phyloP scores from a whole-genome alignment of 2,113 vertebrate species.

The Arvicanthis niloticus region DNA sequence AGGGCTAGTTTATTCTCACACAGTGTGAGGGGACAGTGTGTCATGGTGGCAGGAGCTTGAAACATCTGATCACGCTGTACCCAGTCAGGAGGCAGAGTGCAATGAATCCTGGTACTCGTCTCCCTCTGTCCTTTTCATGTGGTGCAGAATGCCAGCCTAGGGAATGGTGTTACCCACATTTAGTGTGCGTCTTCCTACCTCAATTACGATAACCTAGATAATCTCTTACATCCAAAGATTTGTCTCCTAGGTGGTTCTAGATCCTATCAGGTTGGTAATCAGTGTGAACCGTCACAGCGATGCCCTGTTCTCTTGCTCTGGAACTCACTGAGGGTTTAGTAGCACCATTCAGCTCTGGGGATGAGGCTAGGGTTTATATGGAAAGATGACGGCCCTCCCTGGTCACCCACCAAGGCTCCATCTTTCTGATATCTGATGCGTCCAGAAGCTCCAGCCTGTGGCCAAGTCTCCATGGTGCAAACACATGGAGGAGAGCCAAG shows the following conservation, averaged over 20 bases:
- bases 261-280: too few species aligned
- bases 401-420: background rate
- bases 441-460: background rate
- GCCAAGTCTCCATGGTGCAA: background rate
- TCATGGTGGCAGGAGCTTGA: background rate
- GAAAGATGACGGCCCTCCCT: conserved; percentile 47
- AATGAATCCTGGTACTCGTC: background rate
- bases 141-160: background rate
- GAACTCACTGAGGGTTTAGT: background rate
- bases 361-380: background rate
- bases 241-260: background rate
- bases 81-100: background rate
- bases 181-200: background rate
- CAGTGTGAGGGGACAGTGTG: background rate
- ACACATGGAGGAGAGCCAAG: background rate
- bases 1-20: background rate
- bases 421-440: conserved; percentile 33
- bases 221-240: background rate
- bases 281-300: background rate
- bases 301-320: background rate
- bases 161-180: background rate
- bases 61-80: too few species aligned
- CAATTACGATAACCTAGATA: background rate
- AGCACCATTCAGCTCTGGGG: background rate
- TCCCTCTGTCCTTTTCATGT: background rate